Conservation (phyloP, 2,888 invertebrate species). For the Brachyptera putata region DNA sequence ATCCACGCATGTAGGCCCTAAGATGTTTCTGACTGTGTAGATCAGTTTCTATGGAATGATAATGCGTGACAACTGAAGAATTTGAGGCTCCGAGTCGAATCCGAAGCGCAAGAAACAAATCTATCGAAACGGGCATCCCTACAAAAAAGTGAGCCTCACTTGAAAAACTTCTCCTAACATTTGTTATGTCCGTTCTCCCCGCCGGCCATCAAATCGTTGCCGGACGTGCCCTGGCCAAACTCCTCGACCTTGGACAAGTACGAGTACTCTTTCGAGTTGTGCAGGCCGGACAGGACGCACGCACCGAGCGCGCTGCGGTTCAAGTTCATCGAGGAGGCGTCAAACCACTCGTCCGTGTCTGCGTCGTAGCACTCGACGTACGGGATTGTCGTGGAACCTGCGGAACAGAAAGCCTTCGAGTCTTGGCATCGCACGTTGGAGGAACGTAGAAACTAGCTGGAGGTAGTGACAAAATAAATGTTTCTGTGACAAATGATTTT, state of each 20-base stretch:
- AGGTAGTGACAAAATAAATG: background rate
- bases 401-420: no score
- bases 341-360: conserved; percentile 60
- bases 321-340: conserved; percentile 72
- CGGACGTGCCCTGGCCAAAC: conserved; percentile 19
- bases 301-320: conserved; percentile 77
- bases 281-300: conserved; percentile 68
- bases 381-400: conserved; percentile 65
- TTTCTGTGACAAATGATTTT: no score
- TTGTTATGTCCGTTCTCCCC: background rate
- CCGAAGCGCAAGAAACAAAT: no score
- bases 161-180: no score
- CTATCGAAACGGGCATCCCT: no score
- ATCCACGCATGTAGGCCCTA: no score
- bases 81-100: no score
- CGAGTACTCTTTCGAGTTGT: conserved; percentile 64
- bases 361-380: conserved; percentile 76
- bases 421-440: no score
- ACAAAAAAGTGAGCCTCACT: no score
- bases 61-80: no score
- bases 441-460: background rate
- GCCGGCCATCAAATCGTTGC: background rate
- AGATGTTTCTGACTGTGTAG: no score
- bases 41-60: no score
- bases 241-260: conserved; percentile 30